Evolutionary conservation across 92 coral and sea anemone species (phyloP).

Genomic region (Siderastrea radians): DNA sequence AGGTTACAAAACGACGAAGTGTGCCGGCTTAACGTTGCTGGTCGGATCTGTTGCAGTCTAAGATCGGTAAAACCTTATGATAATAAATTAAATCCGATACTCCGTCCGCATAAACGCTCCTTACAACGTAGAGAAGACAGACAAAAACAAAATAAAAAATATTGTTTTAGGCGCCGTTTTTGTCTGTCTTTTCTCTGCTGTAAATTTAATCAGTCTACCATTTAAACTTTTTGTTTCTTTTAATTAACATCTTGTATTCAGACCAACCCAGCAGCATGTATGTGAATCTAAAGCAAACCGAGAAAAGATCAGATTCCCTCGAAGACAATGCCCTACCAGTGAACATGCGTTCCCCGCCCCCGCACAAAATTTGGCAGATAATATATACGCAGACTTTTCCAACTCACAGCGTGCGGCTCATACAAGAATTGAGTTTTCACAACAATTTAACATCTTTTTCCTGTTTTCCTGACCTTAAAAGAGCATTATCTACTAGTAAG

Average conservation of each 20-base stretch:
- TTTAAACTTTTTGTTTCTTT: background rate
- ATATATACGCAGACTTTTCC: no score
- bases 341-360: background rate
- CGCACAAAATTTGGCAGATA: background rate
- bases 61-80: background rate
- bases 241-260: no score
- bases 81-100: conserved; percentile 1
- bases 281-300: background rate
- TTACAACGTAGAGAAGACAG: background rate
- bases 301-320: no score
- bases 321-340: no score
- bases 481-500: conserved; percentile 19
- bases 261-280: background rate
- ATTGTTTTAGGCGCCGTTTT: background rate
- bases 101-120: no score
- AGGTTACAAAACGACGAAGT: background rate
- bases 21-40: background rate
- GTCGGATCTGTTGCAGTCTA: background rate
- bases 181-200: background rate
- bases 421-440: background rate
- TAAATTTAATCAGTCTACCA: background rate
- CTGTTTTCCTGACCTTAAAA: background rate
- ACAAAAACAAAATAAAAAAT: background rate
- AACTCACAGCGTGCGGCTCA: background rate
- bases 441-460: background rate